Conservation (phyloP, 2,888 invertebrate species). For the Ceriagrion tenellum region DNA sequence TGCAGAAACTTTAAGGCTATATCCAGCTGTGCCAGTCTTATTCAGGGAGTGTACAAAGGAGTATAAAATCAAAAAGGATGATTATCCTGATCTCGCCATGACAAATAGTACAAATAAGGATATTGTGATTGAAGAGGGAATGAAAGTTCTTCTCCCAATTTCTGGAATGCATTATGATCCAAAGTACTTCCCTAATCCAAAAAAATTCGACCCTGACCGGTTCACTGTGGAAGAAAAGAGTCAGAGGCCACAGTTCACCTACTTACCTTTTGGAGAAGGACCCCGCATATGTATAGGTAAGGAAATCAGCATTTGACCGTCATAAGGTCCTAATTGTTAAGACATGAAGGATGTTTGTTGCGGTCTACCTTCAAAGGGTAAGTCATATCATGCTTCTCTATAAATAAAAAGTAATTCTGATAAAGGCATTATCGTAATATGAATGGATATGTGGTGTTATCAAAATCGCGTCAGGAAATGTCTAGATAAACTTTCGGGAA, state of each 20-base stretch:
- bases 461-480: too few species aligned
- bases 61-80: conserved; percentile 74
- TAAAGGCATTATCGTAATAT: too few species aligned
- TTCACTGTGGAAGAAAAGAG: conserved; percentile 37
- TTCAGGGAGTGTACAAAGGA: conserved; percentile 75
- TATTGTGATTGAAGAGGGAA: conserved; percentile 48
- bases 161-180: conserved; percentile 37
- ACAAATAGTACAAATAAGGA: neutral
- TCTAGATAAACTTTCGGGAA: too few species aligned
- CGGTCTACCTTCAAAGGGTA: too few species aligned
- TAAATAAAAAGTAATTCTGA: too few species aligned
- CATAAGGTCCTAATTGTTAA: too few species aligned
- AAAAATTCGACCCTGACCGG: conserved; percentile 28
- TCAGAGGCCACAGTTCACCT: neutral
- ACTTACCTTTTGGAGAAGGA: conserved; percentile 50
- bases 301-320: neutral
- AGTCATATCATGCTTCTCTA: too few species aligned
- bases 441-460: too few species aligned
- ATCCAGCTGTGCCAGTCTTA: conserved; percentile 77
- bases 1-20: conserved; percentile 79
- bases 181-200: conserved; percentile 42
- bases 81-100: neutral
- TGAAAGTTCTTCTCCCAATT: conserved; percentile 28
- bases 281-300: conserved; percentile 47
- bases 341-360: too few species aligned